Evolutionary conservation across 2,113 vertebrate genomes (phyloP).

Genomic region (Pelecanoides urinatrix): DNA sequence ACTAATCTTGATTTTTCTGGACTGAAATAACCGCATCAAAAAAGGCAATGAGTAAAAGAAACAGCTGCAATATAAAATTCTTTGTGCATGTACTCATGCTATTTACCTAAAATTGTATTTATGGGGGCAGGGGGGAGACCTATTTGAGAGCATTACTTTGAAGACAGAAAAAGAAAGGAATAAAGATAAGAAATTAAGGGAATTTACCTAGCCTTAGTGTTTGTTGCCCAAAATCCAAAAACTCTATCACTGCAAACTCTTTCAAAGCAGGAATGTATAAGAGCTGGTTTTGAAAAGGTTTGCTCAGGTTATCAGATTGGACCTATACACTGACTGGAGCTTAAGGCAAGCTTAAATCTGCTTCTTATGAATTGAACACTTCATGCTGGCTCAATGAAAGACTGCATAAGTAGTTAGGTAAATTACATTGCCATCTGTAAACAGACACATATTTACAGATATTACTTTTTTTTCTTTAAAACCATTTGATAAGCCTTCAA

Average conservation of each 20-base stretch:
- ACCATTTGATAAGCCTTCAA: not conserved
- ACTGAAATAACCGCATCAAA: not conserved
- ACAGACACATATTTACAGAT: not conserved
- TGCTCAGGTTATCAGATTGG: not conserved
- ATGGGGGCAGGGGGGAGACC: accelerated
- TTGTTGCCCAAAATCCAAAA: not conserved
- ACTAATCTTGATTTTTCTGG: not conserved
- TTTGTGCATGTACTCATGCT: not conserved
- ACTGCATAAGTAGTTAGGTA: not conserved
- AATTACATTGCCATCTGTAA: not conserved
- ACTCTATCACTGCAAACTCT: not conserved
- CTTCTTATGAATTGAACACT: not conserved
- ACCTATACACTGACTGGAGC: not conserved
- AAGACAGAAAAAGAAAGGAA: not conserved
- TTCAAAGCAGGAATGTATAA: not conserved
- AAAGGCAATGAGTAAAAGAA: not conserved
- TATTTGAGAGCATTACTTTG: not conserved
- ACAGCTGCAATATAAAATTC: not conserved
- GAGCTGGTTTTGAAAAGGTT: not conserved
- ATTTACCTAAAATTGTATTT: not conserved
- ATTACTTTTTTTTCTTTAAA: not conserved
- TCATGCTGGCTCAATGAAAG: not conserved
- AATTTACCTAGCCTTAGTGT: not conserved
- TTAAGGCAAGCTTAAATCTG: not conserved
- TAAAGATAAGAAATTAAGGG: not conserved